Percentiles rank a stretch among this genome's conserved stretches.
phyloP scores from a whole-genome alignment of 2,888 invertebrate species.

The Rotaria macrura region DNA sequence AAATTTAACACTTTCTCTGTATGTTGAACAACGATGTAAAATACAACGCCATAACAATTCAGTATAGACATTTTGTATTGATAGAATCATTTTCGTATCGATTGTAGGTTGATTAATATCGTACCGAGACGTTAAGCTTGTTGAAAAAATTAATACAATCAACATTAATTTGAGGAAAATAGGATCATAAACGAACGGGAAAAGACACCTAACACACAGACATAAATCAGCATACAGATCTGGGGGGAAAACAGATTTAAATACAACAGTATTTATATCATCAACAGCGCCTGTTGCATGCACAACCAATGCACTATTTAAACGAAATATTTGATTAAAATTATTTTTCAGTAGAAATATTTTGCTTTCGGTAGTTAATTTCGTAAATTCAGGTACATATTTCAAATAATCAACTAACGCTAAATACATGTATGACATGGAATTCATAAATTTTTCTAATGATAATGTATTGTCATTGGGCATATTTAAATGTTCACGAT shows the following conservation, averaged over 20 bases:
- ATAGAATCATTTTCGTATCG: background rate
- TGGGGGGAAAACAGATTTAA: background rate
- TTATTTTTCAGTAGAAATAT: background rate
- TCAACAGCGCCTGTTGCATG: background rate
- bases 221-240: background rate
- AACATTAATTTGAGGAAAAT: background rate
- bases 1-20: background rate
- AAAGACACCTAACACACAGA: background rate
- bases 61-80: background rate
- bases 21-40: background rate
- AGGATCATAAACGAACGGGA: background rate
- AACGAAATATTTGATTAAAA: background rate
- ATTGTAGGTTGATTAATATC: background rate
- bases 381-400: background rate
- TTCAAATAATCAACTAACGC: background rate
- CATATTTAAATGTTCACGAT: background rate
- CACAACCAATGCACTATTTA: background rate
- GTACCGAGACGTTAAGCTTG: background rate
- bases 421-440: background rate
- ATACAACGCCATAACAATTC: background rate
- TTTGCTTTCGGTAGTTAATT: background rate
- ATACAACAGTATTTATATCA: background rate
- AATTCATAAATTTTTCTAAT: background rate
- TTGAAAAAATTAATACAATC: background rate
- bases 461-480: background rate